Percentiles rank a stretch among this genome's conserved stretches.
phyloP scores from a whole-genome alignment of 2,113 vertebrate genomes.

The Marmota flaviventris region DNA sequence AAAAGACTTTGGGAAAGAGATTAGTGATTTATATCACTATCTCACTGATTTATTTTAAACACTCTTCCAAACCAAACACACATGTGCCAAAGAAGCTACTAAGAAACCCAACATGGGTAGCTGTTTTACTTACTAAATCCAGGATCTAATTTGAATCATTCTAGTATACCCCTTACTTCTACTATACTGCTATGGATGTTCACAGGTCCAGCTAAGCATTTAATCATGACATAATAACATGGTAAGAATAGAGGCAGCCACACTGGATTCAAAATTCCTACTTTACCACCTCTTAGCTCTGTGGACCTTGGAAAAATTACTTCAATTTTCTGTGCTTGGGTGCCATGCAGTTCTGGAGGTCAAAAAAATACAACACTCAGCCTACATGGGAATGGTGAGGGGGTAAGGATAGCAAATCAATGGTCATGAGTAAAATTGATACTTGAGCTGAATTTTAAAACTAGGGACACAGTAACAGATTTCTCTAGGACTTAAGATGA shows the following conservation, averaged over 20 bases:
- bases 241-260: neutral
- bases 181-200: neutral
- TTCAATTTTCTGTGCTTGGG: constrained; percentile 12
- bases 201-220: neutral
- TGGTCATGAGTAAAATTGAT: constrained; percentile 19
- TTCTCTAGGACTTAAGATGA: neutral
- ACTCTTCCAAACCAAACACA: constrained; percentile 87
- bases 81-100: constrained; percentile 87
- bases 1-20: constrained; percentile 87
- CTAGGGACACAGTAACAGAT: neutral
- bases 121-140: constrained; percentile 36
- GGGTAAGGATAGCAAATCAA: neutral
- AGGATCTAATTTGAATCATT: constrained; percentile 40
- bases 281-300: neutral
- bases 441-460: constrained; percentile 38
- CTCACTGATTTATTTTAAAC: constrained; percentile 90
- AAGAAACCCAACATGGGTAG: constrained; percentile 88
- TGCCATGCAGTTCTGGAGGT: neutral
- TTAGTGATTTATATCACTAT: constrained; percentile 88
- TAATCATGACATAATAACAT: neutral
- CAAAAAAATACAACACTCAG: neutral
- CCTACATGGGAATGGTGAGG: neutral
- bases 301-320: neutral
- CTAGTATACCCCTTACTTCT: neutral
- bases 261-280: neutral